A percentile compares a stretch with the other conserved stretches of the same genome.
Evolutionary conservation across 2,797 vertebrate species (phyloP).

Genomic region (Sarcoramphus papa): DNA sequence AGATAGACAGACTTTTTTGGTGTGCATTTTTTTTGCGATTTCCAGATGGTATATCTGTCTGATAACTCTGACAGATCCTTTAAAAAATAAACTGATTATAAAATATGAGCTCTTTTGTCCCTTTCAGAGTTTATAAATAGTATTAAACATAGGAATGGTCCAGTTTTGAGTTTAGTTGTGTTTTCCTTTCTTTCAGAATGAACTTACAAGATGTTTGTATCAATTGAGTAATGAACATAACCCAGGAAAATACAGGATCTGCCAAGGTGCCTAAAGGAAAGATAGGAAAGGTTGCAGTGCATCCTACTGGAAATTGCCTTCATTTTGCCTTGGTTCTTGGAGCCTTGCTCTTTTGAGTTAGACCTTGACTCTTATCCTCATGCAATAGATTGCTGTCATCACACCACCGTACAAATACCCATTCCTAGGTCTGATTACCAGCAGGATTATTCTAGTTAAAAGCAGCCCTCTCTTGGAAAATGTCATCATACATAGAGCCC

Average conservation of each 20-base stretch:
- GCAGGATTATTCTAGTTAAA: not conserved
- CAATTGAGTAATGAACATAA: not conserved
- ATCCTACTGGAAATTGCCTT: not conserved
- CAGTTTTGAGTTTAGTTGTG: not conserved
- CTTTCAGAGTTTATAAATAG: not conserved
- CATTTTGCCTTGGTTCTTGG: not conserved
- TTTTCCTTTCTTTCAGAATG: not conserved
- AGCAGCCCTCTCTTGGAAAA: not conserved
- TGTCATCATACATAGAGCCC: not conserved
- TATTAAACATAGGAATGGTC: not conserved
- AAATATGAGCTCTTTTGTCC: not conserved
- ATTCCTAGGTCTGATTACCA: not conserved
- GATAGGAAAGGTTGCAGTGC: not conserved
- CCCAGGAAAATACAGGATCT: not conserved
- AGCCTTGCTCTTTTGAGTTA: not conserved
- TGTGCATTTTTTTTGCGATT: not conserved
- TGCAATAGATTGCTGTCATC: not conserved
- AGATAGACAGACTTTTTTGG: not conserved
- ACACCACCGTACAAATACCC: not conserved
- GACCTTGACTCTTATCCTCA: not conserved
- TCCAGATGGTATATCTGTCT: not conserved
- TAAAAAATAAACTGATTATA: not conserved
- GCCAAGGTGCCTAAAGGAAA: not conserved
- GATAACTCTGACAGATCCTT: not conserved
- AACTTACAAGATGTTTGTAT: not conserved